Base-by-base conservation (phyloP, 2,888 invertebrate genomes). In the Prosapia bicincta region DNA sequence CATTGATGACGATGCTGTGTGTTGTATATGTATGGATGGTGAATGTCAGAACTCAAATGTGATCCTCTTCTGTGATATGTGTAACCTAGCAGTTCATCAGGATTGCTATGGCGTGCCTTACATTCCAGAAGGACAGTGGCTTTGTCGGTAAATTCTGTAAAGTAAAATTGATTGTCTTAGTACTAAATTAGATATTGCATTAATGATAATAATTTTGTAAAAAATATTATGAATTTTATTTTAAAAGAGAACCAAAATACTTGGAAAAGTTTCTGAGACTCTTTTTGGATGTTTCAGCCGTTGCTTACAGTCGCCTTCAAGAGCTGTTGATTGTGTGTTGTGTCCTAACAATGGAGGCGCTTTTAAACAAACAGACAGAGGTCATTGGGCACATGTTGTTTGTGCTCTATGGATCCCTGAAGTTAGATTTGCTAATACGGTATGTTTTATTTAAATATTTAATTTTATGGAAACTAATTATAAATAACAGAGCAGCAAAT, bases 331-430 rank as follows among this genome's bases (percentile, higher is more conserved):
- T 83, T 99, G 99, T 86, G 96, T 95, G n/a, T 88, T 99, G 0
- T 99, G 99, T 84, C 99, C 99, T 0, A 98, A 99, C 84, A 93
- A 95, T 82, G 97, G 97, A 72, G 99, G 99, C 74, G 99, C 99
- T 28, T 98, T 99, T 84, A 99, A 99, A 85, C 98, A 98, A 86
- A 98, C 98, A 0, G 98, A 98, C 84, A 91, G 95, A 82, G 90
- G 94, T 0, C 92, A 94, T 0, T 99, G 99, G 99, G 98, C 98
- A 0, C 99, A 99, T 84, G 99, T 99, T 1, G 96, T 98, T 0
- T 99, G 99, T 85, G 99, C 99, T 0, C 88, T 99, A 0, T 99
- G 99, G 99, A 97, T 99, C 82, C 99, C 99, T 0, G 99, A 99
- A 90, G 98, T 95, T 68, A 89, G 96, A 80, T 99, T 99, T 85